Percentiles rank a stretch among this genome's conserved stretches.
These are phyloP conservation scores for Itoplectis maculator DNA, from an alignment of 2,888 invertebrate species.

Conservation along the genomic window DNA sequence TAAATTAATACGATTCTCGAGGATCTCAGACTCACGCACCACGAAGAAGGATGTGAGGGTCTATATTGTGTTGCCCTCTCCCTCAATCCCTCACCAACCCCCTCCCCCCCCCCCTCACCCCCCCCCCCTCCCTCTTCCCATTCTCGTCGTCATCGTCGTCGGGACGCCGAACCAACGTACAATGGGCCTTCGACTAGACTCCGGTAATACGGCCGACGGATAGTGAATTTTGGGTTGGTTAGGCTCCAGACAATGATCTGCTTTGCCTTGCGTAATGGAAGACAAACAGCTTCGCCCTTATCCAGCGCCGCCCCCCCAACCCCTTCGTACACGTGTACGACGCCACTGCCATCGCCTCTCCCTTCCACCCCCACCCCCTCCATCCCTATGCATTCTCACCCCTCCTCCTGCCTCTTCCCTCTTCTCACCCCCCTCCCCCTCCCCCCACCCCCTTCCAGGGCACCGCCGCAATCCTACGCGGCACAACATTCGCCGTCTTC, in stretches of 20 bases:
- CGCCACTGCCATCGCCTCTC: conserved; percentile 45
- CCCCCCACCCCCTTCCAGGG: background rate
- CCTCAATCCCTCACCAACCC: conserved; percentile 11
- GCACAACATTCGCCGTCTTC: conserved; percentile 59
- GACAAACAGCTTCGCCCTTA: conserved; percentile 79
- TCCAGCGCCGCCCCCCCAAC: conserved; percentile 69
- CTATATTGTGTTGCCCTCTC: conserved; percentile 53
- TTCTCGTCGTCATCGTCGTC: conserved; percentile 42
- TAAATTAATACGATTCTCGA: conserved; percentile 70
- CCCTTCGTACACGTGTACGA: conserved; percentile 51
- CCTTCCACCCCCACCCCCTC: conserved; percentile 27
- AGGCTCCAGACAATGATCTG: conserved; percentile 79
- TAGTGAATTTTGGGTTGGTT: conserved; percentile 79
- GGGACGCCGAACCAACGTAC: conserved; percentile 70
- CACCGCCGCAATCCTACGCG: conserved; percentile 59
- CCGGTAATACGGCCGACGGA: conserved; percentile 74
- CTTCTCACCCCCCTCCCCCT: no score
- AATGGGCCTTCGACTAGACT: conserved; percentile 74
- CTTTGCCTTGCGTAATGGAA: conserved; percentile 80
- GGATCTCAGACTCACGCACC: conserved; percentile 62
- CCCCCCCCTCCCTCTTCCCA: conserved; percentile 14
- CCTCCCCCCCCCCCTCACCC: conserved; percentile 19
- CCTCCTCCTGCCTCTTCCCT: background rate
- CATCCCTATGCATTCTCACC: conserved; percentile 30
- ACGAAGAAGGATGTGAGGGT: conserved; percentile 57